Evolutionary conservation across 2,888 invertebrate species (phyloP), one percentile per base, ranked within the genome.

Genomic region (Oligia latruncula): DNA sequence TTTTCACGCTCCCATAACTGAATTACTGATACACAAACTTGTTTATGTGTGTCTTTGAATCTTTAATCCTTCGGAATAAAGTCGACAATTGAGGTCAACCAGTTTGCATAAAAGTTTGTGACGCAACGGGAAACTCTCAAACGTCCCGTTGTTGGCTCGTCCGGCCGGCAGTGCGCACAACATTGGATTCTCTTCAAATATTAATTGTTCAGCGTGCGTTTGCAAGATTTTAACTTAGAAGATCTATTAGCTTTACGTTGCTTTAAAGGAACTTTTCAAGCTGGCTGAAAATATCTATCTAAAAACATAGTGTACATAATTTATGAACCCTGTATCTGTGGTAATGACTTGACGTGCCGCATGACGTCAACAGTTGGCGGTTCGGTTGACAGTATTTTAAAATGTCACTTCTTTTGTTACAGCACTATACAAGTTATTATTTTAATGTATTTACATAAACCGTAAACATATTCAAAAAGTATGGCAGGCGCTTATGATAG

Each of bases 1-100:
- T 93, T 91, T 94, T 92, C 91, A 91, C 91, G 92, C 90, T 91
- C 82, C 87, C 86, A 87, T 92, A 93, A 93, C 91, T 89, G 92
- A 92, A 92, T 94, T 90, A 92, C 88, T 86, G 84, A 87, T 88
- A 88, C 80, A 86, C 88, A 88, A 89, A 81, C 80, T 86, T 85
- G 43, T 84, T 67, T 77, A 65, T 71, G 80, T 78, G 29, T 70
- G 40, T 43, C 9, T 60, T 68, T 79, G 43, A 71, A 71, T 64
- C 67, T 55, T 80, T 84, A 72, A 65, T 66, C 9, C 83, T n/a
- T 84, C 29, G 77, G 49, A 71, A 87, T 87, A 91, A 77, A 78
- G 88, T 83, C 66, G 66, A 87, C 80, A 83, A 74, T 87, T 64
- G 29, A 58, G 35, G n/a, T 55, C 46, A 62, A 71, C 66, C 62